Conservation (phyloP, 2,797 vertebrate species). For the Limosa lapponica region DNA sequence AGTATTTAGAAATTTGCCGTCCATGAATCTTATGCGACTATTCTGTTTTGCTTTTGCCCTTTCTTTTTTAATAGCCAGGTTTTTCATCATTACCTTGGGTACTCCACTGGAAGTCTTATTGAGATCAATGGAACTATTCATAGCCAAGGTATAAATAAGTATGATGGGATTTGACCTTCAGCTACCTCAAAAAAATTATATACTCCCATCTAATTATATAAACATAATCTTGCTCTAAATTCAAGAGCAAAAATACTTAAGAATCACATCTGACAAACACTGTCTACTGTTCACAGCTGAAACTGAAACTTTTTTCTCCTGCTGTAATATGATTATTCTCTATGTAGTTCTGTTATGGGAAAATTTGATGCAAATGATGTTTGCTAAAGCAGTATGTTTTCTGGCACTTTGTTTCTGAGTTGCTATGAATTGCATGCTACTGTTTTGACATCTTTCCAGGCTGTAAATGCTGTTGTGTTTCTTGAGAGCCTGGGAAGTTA, state of each 20-base stretch:
- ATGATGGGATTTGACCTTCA: neutral
- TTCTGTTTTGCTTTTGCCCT: neutral
- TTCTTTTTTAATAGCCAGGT: neutral
- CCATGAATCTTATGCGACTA: neutral
- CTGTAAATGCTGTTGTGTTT: neutral
- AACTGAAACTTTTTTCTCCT: neutral
- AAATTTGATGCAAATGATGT: neutral
- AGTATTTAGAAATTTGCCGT: neutral
- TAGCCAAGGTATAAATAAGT: constrained; percentile 26
- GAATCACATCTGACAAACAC: neutral
- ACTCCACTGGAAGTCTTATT: neutral
- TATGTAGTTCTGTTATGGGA: neutral
- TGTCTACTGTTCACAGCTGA: neutral
- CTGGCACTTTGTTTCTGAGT: neutral
- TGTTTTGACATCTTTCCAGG: neutral
- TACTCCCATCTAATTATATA: neutral
- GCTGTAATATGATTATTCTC: neutral
- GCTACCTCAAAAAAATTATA: neutral
- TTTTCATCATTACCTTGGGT: constrained; percentile 1
- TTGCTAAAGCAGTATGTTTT: neutral
- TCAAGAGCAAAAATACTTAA: neutral
- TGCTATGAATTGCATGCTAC: neutral
- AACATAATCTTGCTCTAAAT: constrained; percentile 5
- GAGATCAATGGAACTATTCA: constrained; percentile 42
- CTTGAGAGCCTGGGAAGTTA: neutral